Evolutionary conservation across 2,113 vertebrate genomes (phyloP), one percentile per base, ranked within the genome.

Genomic region (Micromys minutus): DNA sequence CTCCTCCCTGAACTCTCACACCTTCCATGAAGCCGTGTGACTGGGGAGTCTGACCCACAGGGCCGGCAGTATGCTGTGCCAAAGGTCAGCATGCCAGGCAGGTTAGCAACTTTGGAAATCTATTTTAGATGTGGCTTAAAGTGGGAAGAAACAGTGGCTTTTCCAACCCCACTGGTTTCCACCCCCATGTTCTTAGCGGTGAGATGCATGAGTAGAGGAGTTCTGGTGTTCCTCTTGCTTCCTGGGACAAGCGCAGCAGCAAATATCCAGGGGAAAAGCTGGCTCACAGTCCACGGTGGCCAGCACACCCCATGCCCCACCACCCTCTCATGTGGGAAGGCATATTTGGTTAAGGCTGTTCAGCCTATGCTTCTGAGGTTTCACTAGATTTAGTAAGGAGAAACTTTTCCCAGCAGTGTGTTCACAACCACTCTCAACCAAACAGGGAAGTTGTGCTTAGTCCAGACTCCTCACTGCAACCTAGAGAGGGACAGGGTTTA

Each of bases 321-420:
- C 50, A 9, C 50, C 47, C 36, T 36, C 36, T 19, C 47, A n/a
- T 4, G 21, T 50, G 45, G 61, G 65, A 16, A 69, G 81, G 61
- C 84, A 1, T 55, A 89, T 95, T 94, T 93, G 97, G 97, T 95
- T 96, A 97, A 96, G 96, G 97, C 97, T 97, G 96, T 94, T 97
- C 90, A 83, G 94, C 83, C 42, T 63, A 55, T 86, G 83, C 85
- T 2, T 96, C 90, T 97, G 80, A 81, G 92, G 80, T 94, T 97
- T 97, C 88, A 69, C 57, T 94, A 87, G 94, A 95, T 97, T 97
- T 97, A 97, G 97, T 97, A 97, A 94, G 3, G 47, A 97, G 59
- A 61, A n/a, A 29, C 61, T 80, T 94, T 91, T 87, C 63, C 72
- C 87, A 96, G 97, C 81, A 86, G 90, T 94, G 89, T 61, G n/a